Base-by-base conservation (phyloP, 2,113 vertebrate species). In the Limanda limanda region DNA sequence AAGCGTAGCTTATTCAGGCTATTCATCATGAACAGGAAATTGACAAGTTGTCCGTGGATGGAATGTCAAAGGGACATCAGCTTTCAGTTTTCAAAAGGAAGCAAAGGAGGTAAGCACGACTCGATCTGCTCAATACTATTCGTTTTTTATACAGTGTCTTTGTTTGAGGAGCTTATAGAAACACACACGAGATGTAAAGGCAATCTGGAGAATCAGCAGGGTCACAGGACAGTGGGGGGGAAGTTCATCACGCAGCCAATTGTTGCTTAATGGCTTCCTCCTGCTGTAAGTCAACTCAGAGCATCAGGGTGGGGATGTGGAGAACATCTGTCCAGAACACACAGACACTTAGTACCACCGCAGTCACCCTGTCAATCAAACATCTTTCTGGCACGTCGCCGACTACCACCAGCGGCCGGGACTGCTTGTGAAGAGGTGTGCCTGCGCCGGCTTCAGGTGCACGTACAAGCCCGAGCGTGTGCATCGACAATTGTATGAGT, bases 21-120 rank as follows among this genome's bases (percentile, higher is more conserved):
- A 85, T 92, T 91, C 87, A 92, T 92, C 90, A 91, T 0, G n/a
- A 83, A 76, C 72, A 83, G 84, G 84, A 87, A 90, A 91, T 82
- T 84, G 86, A 86, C 80, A 88, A 74, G 87, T 82, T 86, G 79
- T 68, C 68, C 42, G n/a, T 55, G 80, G 70, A 82, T 66, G 66
- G 79, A 42, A 76, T 79, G 75, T 89, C 83, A 87, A 76, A 86
- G 68, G 68, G 74, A 86, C 78, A 83, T 85, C 81, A 48, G 79
- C 65, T 83, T 82, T 70, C 67, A 83, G 86, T 84, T 78, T 42
- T 10, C 31, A n/a, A 37, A 62, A 5, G 18, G 72, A 54, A 64
- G 86, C 69, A 76, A 79, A 82, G 82, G 68, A 73, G 79, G 62
- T 23, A 1, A 76, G 79, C 52, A 25, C 65, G 60, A 21, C 73